Conservation (phyloP, 2,797 vertebrate species). For the Cichlasoma orientale region DNA sequence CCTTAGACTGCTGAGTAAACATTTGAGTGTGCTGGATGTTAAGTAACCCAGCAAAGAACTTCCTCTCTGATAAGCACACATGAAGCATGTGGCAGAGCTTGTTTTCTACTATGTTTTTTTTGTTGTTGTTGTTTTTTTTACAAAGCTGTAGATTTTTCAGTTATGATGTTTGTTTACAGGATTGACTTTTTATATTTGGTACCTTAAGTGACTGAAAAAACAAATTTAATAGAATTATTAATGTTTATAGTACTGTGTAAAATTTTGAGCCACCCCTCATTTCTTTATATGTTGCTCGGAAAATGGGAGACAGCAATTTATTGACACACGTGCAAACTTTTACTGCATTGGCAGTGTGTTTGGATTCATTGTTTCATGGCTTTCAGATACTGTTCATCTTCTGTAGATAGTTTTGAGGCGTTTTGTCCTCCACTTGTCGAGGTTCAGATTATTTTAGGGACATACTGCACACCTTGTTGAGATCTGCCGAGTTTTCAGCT, state of each 20-base stretch:
- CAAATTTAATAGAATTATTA: not conserved
- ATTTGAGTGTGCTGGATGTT: slow-evolving; percentile 32
- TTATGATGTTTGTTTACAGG: not conserved
- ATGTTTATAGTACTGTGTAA: not conserved
- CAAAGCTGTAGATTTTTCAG: not conserved
- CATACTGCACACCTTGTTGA: no score
- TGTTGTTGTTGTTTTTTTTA: not conserved
- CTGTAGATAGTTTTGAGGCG: no score
- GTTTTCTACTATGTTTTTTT: not conserved
- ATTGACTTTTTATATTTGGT: not conserved
- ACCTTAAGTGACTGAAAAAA: not conserved
- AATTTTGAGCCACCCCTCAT: not conserved
- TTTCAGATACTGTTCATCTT: no score
- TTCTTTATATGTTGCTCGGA: not conserved
- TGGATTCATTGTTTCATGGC: not conserved
- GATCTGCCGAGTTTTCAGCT: no score
- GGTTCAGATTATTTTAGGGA: no score
- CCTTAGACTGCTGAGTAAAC: slow-evolving; percentile 60
- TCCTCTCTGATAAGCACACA: slow-evolving; percentile 35
- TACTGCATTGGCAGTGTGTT: not conserved
- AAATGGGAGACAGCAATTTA: not conserved
- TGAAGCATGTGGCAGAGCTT: not conserved
- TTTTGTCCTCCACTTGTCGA: no score
- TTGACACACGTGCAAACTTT: no score
- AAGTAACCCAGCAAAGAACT: slow-evolving; percentile 40